Conservation (phyloP, 2,113 vertebrate genomes). For the Callionymus lyra region DNA sequence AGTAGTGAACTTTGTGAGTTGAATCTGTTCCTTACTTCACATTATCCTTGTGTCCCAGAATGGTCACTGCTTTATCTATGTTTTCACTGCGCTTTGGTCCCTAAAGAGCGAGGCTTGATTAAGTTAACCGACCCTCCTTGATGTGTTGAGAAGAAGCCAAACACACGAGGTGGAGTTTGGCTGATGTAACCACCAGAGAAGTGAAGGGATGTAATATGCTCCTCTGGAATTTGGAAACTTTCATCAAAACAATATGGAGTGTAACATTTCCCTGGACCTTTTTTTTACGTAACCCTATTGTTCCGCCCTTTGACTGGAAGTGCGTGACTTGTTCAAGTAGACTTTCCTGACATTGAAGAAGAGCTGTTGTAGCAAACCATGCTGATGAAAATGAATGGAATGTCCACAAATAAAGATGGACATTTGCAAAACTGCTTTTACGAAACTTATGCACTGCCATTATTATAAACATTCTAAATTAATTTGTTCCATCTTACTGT, state of each 20-base stretch:
- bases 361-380: too few relatives aligned
- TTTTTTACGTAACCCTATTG: constrained; percentile 12
- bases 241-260: constrained; percentile 21
- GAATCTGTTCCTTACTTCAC: too few relatives aligned
- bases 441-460: too few relatives aligned
- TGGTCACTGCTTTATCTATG: constrained; percentile 3
- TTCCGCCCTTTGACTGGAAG: too few relatives aligned
- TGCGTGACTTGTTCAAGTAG: too few relatives aligned
- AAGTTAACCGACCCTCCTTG: constrained; percentile 45
- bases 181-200: constrained; percentile 49
- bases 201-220: constrained; percentile 22
- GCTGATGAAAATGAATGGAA: too few relatives aligned
- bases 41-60: neutral
- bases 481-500: too few relatives aligned
- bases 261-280: neutral
- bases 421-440: too few relatives aligned
- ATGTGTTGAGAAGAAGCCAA: constrained; percentile 32
- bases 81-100: constrained; percentile 22
- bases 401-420: too few relatives aligned
- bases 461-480: too few relatives aligned
- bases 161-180: constrained; percentile 39
- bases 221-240: constrained; percentile 23
- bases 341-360: too few relatives aligned
- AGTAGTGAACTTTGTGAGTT: too few relatives aligned
- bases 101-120: constrained; percentile 37